phyloP scores from a whole-genome alignment of 2,797 vertebrate genomes.

The Pteropus rufus region DNA sequence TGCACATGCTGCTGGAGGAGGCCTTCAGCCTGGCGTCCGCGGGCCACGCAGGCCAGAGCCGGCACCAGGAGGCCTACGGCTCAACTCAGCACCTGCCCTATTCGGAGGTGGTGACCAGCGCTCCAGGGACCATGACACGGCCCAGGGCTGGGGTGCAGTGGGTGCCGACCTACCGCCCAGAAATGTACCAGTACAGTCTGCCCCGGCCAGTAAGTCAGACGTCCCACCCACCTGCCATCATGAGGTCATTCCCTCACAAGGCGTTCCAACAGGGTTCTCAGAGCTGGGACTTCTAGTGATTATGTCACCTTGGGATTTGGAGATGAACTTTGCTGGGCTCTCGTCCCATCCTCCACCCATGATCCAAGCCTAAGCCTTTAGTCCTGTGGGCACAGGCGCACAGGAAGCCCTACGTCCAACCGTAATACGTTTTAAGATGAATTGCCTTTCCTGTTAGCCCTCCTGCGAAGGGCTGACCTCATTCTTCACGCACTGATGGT shows the following conservation, averaged over 20 bases:
- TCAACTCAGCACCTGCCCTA: constrained; percentile 91
- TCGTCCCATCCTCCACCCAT: neutral
- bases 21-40: constrained; percentile 98
- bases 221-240: accelerated
- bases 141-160: constrained; percentile 92
- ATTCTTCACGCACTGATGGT: neutral
- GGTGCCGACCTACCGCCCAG: constrained; percentile 93
- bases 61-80: constrained; percentile 89
- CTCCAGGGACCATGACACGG: constrained; percentile 93
- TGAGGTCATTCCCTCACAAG: accelerated
- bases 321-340: neutral
- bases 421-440: neutral
- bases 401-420: neutral
- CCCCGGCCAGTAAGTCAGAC: constrained; percentile 91
- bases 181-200: constrained; percentile 95
- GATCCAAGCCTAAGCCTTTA: neutral
- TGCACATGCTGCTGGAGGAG: constrained; percentile 98
- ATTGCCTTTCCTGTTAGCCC: neutral
- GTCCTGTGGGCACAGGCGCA: neutral
- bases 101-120: constrained; percentile 94
- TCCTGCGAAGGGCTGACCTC: neutral
- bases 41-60: constrained; percentile 90
- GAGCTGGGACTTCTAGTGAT: neutral
- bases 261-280: neutral
- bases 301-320: neutral